phyloP scores from a whole-genome alignment of 1,140 invertebrate species.

The Eulimnadia texana region DNA sequence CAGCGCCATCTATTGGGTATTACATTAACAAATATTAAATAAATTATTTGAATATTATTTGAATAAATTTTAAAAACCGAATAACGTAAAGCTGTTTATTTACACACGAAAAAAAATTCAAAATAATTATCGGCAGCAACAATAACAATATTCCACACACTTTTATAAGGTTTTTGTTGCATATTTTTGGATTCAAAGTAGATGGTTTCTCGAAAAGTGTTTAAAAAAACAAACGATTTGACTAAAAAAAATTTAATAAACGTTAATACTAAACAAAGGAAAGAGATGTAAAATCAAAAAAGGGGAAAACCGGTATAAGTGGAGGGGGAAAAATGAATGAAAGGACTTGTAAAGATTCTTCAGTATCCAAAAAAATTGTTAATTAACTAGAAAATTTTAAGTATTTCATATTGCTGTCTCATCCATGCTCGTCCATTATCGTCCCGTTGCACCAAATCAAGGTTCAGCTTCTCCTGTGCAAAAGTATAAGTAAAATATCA shows the following conservation, averaged over 20 bases:
- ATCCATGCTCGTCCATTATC: not conserved
- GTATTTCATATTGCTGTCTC: not conserved
- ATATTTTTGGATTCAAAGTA: not conserved
- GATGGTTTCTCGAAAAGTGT: not conserved
- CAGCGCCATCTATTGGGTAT: no score
- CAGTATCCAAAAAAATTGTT: not conserved
- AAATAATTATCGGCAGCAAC: no score
- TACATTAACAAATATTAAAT: no score
- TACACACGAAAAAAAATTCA: not conserved
- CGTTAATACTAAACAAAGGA: not conserved
- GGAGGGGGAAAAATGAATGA: constrained; percentile 1
- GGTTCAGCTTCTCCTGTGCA: constrained; percentile 10
- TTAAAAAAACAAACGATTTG: not conserved
- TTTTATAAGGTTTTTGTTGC: no score
- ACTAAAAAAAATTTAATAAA: not conserved
- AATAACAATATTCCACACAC: no score
- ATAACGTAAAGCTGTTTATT: not conserved
- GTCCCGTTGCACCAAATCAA: not conserved
- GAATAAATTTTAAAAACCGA: no score
- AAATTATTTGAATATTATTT: no score
- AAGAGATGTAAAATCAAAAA: not conserved
- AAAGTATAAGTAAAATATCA: not conserved
- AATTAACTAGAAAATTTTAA: not conserved
- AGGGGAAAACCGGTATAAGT: not conserved
- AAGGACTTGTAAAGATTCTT: no score